Conservation (phyloP, 2,113 vertebrate species). For the Pithys albifrons region DNA sequence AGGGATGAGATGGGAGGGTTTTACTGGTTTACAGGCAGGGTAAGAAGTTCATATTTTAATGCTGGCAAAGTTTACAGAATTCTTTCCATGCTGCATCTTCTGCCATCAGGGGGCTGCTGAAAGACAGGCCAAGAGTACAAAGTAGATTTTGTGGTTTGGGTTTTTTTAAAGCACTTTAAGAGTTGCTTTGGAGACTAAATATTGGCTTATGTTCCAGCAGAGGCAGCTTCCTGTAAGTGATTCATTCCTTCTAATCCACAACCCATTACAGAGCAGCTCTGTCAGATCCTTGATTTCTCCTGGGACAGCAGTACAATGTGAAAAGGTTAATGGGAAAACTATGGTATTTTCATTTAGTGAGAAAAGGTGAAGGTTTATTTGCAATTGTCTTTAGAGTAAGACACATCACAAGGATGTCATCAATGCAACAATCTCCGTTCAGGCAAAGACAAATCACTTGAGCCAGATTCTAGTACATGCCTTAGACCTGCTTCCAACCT, state of each 20-base stretch:
- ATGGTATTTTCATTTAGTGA: background rate
- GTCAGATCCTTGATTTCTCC: constrained; percentile 15
- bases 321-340: background rate
- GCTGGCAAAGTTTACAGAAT: background rate
- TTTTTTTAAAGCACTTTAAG: background rate
- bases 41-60: background rate
- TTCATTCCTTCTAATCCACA: constrained; percentile 6
- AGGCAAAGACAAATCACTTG: background rate
- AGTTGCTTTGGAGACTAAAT: background rate
- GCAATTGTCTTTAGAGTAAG: background rate
- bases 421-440: background rate
- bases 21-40: background rate
- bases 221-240: background rate
- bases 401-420: background rate
- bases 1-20: background rate
- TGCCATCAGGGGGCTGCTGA: background rate
- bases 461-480: background rate
- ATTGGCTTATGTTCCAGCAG: background rate
- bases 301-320: background rate
- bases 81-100: background rate
- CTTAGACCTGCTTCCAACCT: background rate
- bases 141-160: background rate
- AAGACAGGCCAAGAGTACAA: background rate
- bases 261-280: background rate
- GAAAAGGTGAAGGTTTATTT: background rate